Evolutionary conservation across 1,140 invertebrate genomes (phyloP), one percentile per base, ranked within the genome.

Genomic region (Diuraphis noxia): DNA sequence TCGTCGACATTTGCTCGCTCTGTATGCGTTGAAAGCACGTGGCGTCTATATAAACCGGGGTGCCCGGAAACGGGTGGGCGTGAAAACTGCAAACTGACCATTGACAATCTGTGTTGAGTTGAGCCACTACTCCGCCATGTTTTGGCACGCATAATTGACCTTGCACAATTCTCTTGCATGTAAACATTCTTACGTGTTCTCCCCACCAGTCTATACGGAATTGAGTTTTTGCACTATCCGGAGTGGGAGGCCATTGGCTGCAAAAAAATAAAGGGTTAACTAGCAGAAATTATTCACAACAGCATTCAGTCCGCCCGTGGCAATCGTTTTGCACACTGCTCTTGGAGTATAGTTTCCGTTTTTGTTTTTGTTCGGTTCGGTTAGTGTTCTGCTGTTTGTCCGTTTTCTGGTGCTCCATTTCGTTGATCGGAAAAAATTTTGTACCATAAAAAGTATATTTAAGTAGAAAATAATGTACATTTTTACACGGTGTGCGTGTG

Each of bases 181-280:
- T 36, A 81, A 49, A 89, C 36, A 46, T 87, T 30, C 9, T 63
- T 88, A 82, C 89, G 43, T 40, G 82, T 46, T 91, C n/a, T 41
- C 89, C 89, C 77, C 89, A 81, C 89, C 77, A 34, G 63, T 41
- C 40, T 36, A 46, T 52, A 36, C 43, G 49, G 72, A 49, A 79
- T 79, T 46, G 41, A 25, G 72, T 90, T 90, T 90, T 90, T n/a
- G 88, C 88, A 90, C 88, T 49, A 34, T 41, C 88, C 63, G 63
- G 41, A 79, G 88, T 90, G 88, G 88, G 88, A 34, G 56, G 7
- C 25, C 40, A 43, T 34, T 46, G 88, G 72, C 88, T 90, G 77
- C 89, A 36, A 79, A 90, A 88, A 90, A 90, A 34, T 43, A 91
- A 91, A 91, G 89, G 89, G 89, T 91, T 91, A 91, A 91, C 89